Evolutionary conservation across 2,888 invertebrate genomes (phyloP), one percentile per base, ranked within the genome.

Genomic region (Eupithecia centaureata): DNA sequence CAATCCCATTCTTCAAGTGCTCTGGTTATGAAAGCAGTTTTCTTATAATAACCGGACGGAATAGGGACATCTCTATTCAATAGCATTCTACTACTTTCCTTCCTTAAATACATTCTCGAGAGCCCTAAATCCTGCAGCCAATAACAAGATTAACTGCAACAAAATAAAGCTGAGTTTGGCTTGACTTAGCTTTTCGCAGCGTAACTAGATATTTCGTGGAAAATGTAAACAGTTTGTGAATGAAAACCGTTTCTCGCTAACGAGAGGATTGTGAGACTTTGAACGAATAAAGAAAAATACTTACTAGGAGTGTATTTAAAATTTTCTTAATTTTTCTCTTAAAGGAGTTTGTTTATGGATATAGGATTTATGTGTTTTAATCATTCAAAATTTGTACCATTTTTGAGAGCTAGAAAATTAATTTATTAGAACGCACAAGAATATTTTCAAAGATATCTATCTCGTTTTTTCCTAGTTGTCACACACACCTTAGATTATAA

Each of bases 161-260:
- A 18, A n/a, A n/a, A 28, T 56, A 56, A 56, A 30, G 54, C 18
- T 30, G 15, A 18, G 54, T 56, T 56, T 56, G 5, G 28, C 27
- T 30, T 56, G 28, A 13, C 5, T 25, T 27, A 2, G 25, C 27
- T 27, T 52, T 56, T 56, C n/a, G 54, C 5, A 15, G 4, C n/a
- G 27, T n/a, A 54, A 54, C 28, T n/a, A 15, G 28, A n/a, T 56
- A 28, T 56, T 56, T 27, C 8, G n/a, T n/a, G 30, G 1, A 28
- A 56, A 56, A 56, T 56, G 30, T 56, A 56, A 28, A 56, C 54
- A 56, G 2, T 56, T 56, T 13, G 27, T 52, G 54, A 56, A 56
- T 56, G 54, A 27, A 18, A 28, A 56, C 30, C 27, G 30, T 56
- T 28, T 30, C 27, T 28, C 28, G 54, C 54, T 56, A 56, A 56